Percentiles rank a stretch among this genome's conserved stretches.
Conservation (phyloP, 2,113 vertebrate genomes). For the Cricetomys ansorgei region DNA sequence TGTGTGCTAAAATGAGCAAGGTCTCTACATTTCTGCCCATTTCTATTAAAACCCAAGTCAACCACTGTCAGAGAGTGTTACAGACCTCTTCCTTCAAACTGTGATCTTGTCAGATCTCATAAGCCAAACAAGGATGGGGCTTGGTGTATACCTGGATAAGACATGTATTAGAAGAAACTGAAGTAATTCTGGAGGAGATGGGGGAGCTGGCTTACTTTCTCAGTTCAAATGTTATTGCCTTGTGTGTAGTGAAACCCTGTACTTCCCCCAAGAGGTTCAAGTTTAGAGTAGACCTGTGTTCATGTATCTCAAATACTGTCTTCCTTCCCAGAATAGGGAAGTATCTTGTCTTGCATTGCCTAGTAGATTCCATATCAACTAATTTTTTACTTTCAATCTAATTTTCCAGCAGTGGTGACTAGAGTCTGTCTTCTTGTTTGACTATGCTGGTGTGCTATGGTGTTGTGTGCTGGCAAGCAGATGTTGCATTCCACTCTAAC, state of each 20-base stretch:
- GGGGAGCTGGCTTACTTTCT: neutral
- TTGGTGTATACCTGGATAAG: slow-evolving; percentile 50
- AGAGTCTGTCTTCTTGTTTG: slow-evolving; percentile 76
- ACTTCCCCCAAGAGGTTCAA: neutral
- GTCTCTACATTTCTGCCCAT: slow-evolving; percentile 77
- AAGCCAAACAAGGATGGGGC: slow-evolving; percentile 58
- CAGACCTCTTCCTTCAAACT: slow-evolving; percentile 71
- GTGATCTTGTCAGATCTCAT: slow-evolving; percentile 81
- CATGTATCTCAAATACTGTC: neutral
- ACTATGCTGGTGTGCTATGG: slow-evolving; percentile 66
- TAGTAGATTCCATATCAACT: slow-evolving; percentile 65
- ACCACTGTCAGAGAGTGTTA: slow-evolving; percentile 78
- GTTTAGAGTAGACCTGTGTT: neutral
- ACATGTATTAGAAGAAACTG: slow-evolving; percentile 50
- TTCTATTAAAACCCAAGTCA: slow-evolving; percentile 82
- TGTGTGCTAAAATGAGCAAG: slow-evolving; percentile 59
- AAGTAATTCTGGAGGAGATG: slow-evolving; percentile 32
- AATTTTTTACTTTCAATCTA: slow-evolving; percentile 75
- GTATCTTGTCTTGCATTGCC: slow-evolving; percentile 52
- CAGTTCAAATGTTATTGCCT: neutral
- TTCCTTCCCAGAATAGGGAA: slow-evolving; percentile 51
- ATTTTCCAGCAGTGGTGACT: slow-evolving; percentile 63
- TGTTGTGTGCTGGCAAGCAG: slow-evolving; percentile 62
- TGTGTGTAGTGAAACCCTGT: neutral
- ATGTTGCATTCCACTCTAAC: slow-evolving; percentile 73